Conservation (phyloP, 2,888 invertebrate genomes). For the Xestia ashworthii region DNA sequence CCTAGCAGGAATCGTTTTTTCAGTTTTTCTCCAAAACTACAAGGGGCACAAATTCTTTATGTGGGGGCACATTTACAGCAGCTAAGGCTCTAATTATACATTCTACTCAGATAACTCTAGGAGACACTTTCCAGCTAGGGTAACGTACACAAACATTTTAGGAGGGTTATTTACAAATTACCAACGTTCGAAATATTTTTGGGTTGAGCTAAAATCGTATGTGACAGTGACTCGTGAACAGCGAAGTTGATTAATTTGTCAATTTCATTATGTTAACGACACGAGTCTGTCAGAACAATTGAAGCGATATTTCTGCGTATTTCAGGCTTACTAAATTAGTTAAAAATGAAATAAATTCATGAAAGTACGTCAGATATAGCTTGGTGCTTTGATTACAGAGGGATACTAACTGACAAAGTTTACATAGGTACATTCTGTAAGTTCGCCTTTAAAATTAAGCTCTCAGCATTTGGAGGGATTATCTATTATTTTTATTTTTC, state of each 20-base stretch:
- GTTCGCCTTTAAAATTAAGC: background rate
- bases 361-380: background rate
- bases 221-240: background rate
- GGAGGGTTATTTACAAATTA: background rate
- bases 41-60: too few species aligned
- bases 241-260: background rate
- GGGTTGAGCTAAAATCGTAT: background rate
- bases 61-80: too few species aligned
- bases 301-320: background rate
- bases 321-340: background rate
- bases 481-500: too few species aligned
- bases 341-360: background rate
- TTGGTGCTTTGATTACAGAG: background rate
- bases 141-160: too few species aligned
- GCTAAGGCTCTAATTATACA: too few species aligned
- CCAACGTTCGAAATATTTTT: background rate
- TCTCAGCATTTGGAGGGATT: too few species aligned
- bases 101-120: too few species aligned
- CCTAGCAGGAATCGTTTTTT: too few species aligned
- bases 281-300: background rate
- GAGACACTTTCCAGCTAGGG: too few species aligned
- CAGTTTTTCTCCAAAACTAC: too few species aligned
- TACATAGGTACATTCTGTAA: too few species aligned
- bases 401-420: background rate
- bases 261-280: background rate